Evolutionary conservation across 2,113 vertebrate species (phyloP), one percentile per base, ranked within the genome.

Genomic region (Notiomystis cincta): DNA sequence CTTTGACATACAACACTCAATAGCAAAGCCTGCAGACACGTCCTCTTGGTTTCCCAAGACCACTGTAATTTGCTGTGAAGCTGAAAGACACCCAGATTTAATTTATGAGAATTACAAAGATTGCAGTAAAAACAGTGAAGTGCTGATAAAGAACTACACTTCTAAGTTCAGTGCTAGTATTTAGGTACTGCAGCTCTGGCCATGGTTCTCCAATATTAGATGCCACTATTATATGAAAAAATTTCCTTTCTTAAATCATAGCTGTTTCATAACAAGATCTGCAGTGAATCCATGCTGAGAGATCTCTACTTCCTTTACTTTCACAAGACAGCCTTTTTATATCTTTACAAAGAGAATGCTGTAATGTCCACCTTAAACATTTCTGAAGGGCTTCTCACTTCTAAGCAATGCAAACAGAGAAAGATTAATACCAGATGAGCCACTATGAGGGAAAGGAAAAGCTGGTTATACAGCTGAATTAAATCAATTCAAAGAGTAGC

Each of bases 361-460:
- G 64, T 38, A 65, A 89, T 23, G 30, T 81, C 82, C 51, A 86
- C 45, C 56, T 75, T 65, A 82, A 92, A 77, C 27, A 56, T 42
- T 82, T 91, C 2, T 48, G 25, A 87, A 77, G 58, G 62, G n/a
- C 54, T 94, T 83, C 80, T 91, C 31, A 78, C 35, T 90, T 83
- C 45, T 70, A 81, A 89, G 89, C 58, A 83, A 61, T 30, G 66
- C 47, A 92, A 92, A 50, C 38, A 70, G 38, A 90, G 58, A 50
- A 87, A 85, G 18, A 95, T 94, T 94, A 96, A 92, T 91, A 92
- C 82, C 92, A 94, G 82, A 94, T 75, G 87, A 97, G 37, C 37
- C 21, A 48, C 45, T 73, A 73, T n/a, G 16, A 91, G 31, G 8
- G 45, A 82, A 95, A 76, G 61, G 57, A 95, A 84, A 72, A 76